Conservation (phyloP, 1,140 invertebrate genomes). For the Drosophila parvula region DNA sequence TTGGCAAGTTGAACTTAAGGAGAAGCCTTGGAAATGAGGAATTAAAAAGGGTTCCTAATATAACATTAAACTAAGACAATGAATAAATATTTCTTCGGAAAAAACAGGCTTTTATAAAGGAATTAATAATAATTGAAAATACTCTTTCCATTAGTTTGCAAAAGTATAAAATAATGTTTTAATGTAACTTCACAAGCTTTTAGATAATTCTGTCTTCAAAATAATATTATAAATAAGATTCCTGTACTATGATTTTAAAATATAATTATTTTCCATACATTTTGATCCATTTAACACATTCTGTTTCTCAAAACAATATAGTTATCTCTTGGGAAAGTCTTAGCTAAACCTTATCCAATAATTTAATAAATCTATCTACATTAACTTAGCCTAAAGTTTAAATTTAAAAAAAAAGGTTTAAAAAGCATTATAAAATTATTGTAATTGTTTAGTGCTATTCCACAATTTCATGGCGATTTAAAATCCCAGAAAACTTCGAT, state of each 20-base stretch:
- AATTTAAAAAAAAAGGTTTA: neutral
- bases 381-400: too few species aligned
- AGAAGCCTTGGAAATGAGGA: neutral
- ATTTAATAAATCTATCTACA: fast-evolving
- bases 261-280: neutral
- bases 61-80: too few species aligned
- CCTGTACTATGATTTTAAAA: too few species aligned
- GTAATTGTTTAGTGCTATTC: neutral
- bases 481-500: neutral
- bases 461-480: neutral
- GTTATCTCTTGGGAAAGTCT: neutral
- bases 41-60: too few species aligned
- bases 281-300: neutral
- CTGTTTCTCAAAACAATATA: neutral
- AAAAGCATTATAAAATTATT: neutral
- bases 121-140: too few species aligned
- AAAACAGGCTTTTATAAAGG: too few species aligned
- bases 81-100: too few species aligned
- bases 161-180: too few species aligned
- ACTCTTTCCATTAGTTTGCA: too few species aligned
- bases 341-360: neutral
- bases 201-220: neutral
- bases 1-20: neutral
- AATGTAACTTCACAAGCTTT: neutral
- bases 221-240: neutral